Evolutionary conservation across 1,140 invertebrate species (phyloP).

Genomic region (Brachionus manjavacas): DNA sequence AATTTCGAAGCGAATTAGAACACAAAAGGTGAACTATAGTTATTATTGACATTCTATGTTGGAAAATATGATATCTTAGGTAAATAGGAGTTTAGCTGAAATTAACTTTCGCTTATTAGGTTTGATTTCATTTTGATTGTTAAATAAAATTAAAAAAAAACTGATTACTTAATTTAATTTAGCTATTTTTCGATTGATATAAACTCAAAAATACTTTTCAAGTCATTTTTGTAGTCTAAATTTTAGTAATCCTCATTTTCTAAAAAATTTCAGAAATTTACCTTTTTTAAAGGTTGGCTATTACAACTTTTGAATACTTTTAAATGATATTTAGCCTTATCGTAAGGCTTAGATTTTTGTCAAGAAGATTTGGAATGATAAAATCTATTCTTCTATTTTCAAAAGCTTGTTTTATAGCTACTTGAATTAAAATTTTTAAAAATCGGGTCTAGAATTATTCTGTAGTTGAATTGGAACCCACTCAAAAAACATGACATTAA

Average conservation of each 20-base stretch:
- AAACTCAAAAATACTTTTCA: not conserved
- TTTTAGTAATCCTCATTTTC: not conserved
- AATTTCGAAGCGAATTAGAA: constrained; percentile 1
- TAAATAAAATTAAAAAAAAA: not conserved
- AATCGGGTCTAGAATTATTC: not conserved
- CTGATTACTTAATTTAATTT: not conserved
- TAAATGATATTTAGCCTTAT: not conserved
- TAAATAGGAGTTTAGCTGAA: constrained; percentile 11
- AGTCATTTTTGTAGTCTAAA: not conserved
- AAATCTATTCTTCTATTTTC: no score
- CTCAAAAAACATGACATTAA: no score
- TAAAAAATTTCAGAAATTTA: not conserved
- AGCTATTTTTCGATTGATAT: not conserved
- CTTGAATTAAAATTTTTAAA: not conserved
- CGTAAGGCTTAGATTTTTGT: not conserved
- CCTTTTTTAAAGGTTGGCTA: not conserved
- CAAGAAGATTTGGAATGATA: not conserved
- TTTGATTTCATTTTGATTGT: constrained; percentile 3
- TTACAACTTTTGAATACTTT: not conserved
- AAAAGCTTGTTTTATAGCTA: not conserved
- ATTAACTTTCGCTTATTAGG: constrained; percentile 11
- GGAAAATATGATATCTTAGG: constrained; percentile 26
- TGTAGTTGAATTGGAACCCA: no score
- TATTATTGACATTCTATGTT: constrained; percentile 26
- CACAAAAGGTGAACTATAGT: constrained; percentile 15